Conservation (phyloP, 2,797 vertebrate genomes). For the Mionectes olivaceus region DNA sequence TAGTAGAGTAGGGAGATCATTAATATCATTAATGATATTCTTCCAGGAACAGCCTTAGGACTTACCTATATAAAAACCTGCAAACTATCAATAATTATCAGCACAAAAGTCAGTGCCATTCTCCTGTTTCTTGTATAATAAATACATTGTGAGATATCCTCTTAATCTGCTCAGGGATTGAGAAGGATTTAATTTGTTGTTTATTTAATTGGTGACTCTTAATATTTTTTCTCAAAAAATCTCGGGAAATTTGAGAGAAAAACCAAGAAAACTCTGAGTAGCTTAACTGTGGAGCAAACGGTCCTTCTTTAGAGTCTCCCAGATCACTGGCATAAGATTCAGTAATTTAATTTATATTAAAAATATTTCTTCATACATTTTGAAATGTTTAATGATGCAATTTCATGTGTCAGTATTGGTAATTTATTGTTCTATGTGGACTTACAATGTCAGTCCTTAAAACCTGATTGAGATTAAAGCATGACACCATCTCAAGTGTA, state of each 20-base stretch:
- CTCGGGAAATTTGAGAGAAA: background rate
- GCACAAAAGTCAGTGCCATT: background rate
- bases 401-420: background rate
- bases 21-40: slow-evolving; percentile 24
- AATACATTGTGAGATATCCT: background rate
- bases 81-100: background rate
- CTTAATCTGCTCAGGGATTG: background rate
- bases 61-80: background rate
- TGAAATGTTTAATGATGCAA: background rate
- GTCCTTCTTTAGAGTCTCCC: background rate
- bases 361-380: background rate
- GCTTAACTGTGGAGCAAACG: background rate
- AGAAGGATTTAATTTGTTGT: background rate
- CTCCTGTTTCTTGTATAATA: background rate
- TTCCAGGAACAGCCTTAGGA: slow-evolving; percentile 37
- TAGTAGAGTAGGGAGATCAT: background rate
- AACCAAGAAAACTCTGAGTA: background rate
- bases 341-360: background rate
- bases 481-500: too few relatives aligned
- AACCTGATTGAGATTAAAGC: background rate
- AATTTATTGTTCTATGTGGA: background rate
- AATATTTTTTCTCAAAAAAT: background rate
- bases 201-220: background rate
- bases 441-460: background rate
- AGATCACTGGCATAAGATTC: background rate